A percentile compares a stretch with the other conserved stretches of the same genome.
These are phyloP conservation scores for Ricordea florida DNA, from an alignment of 92 coral and sea anemone genomes.

Conservation along the genomic window DNA sequence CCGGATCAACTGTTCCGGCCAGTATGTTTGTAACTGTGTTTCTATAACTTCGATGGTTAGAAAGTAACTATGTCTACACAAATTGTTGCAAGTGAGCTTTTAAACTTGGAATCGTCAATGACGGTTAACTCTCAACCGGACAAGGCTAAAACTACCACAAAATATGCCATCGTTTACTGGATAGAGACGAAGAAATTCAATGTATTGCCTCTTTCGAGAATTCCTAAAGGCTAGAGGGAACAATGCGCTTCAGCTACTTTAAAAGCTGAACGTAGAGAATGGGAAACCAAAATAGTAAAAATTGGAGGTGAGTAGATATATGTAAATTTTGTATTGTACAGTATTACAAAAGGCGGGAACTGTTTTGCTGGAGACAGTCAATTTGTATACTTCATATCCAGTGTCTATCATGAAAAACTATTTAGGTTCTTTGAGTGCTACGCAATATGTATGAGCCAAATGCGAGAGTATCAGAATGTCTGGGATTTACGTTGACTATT, in stretches of 20 bases:
- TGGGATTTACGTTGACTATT: background rate
- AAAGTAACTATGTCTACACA: background rate
- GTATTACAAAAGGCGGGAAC: background rate
- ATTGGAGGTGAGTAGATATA: conserved; percentile 3
- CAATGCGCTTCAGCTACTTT: conserved; percentile 12
- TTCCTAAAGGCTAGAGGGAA: conserved; percentile 16
- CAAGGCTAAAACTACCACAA: background rate
- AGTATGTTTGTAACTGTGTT: too few relatives aligned
- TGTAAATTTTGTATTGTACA: too few relatives aligned
- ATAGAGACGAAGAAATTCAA: conserved; percentile 16
- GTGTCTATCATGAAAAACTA: background rate
- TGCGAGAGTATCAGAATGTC: background rate
- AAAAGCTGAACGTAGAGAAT: conserved; percentile 1
- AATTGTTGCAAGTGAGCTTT: conserved; percentile 27
- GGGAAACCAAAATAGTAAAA: background rate
- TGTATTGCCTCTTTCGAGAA: conserved; percentile 29
- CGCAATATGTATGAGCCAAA: background rate
- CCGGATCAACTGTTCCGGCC: too few relatives aligned
- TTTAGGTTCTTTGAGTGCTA: background rate
- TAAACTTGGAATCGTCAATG: conserved; percentile 2
- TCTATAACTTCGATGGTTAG: too few relatives aligned
- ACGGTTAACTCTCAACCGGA: too few relatives aligned
- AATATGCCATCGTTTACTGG: conserved; percentile 44
- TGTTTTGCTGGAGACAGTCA: background rate
- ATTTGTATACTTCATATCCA: too few relatives aligned